phyloP scores from a whole-genome alignment of 2,888 invertebrate genomes.

The Cheiracanthium punctorium region DNA sequence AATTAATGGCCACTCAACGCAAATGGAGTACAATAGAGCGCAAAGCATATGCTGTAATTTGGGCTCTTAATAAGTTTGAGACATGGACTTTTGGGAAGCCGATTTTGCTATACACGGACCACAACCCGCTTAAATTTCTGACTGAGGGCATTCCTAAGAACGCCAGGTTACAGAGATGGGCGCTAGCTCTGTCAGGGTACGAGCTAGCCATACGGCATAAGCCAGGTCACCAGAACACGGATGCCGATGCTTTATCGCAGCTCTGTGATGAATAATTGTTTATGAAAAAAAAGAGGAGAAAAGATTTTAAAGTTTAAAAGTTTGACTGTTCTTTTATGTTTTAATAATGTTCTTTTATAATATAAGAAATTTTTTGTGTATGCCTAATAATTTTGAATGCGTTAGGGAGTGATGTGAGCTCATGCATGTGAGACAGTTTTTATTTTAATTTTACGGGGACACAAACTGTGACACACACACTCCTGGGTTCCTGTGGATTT shows the following conservation, averaged over 20 bases:
- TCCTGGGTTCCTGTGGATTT: no score
- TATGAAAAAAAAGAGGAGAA: no score
- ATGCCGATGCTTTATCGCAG: background rate
- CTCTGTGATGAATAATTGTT: background rate
- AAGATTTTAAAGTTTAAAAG: no score
- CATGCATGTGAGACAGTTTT: no score
- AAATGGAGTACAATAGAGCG: background rate
- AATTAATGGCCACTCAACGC: background rate
- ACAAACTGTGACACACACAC: no score
- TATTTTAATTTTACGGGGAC: no score
- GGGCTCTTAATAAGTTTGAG: background rate
- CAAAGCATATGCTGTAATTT: background rate
- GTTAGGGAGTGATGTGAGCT: no score
- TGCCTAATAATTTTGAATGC: no score
- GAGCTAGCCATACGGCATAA: background rate
- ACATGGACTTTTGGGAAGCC: background rate
- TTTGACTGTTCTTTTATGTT: no score
- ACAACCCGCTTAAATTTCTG: constrained; percentile 17
- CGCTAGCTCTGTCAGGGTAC: background rate
- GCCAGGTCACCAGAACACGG: background rate
- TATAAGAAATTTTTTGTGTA: no score
- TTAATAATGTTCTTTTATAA: no score
- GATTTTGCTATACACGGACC: background rate
- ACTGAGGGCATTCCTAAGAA: background rate
- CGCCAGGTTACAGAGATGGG: background rate